phyloP scores from a whole-genome alignment of 2,113 vertebrate species.

The zebrafish (Danio rerio) region DNA sequence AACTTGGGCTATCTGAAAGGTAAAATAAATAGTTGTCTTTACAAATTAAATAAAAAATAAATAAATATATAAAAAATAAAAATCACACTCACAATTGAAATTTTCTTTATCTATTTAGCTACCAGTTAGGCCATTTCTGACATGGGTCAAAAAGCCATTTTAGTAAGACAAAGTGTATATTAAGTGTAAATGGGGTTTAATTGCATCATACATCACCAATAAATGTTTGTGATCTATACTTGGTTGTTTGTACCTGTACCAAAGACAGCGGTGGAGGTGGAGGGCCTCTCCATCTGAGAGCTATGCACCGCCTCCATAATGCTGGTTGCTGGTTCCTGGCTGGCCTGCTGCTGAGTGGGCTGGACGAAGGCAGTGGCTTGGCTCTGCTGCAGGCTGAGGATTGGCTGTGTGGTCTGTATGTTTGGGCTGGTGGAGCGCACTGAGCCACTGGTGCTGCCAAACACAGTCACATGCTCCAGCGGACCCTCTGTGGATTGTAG shows the following conservation, averaged over 20 bases:
- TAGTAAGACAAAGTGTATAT: too few relatives aligned
- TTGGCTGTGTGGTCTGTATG: conserved; percentile 86
- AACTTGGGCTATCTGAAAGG: too few relatives aligned
- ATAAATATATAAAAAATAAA: too few relatives aligned
- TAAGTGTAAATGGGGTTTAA: too few relatives aligned
- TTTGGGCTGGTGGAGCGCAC: conserved; percentile 97
- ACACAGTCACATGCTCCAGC: conserved; percentile 93
- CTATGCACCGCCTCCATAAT: conserved; percentile 89
- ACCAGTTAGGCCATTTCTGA: too few relatives aligned
- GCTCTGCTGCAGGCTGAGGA: conserved; percentile 88
- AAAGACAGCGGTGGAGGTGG: conserved; percentile 91
- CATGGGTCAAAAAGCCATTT: too few relatives aligned
- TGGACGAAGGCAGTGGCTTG: conserved; percentile 97
- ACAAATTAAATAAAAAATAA: too few relatives aligned
- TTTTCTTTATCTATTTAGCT: too few relatives aligned
- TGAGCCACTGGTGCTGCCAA: conserved; percentile 93
- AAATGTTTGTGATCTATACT: too few relatives aligned
- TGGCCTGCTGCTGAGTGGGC: conserved; percentile 92
- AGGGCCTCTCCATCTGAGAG: conserved; percentile 90
- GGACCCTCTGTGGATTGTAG: conserved; percentile 89
- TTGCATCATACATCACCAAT: too few relatives aligned
- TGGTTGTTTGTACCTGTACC: conserved; percentile 81
- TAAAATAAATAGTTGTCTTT: too few relatives aligned
- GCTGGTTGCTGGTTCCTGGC: conserved; percentile 81
- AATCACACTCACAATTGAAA: too few relatives aligned